Evolutionary conservation across 1,140 invertebrate species (phyloP).

Genomic region (Diprion similis): DNA sequence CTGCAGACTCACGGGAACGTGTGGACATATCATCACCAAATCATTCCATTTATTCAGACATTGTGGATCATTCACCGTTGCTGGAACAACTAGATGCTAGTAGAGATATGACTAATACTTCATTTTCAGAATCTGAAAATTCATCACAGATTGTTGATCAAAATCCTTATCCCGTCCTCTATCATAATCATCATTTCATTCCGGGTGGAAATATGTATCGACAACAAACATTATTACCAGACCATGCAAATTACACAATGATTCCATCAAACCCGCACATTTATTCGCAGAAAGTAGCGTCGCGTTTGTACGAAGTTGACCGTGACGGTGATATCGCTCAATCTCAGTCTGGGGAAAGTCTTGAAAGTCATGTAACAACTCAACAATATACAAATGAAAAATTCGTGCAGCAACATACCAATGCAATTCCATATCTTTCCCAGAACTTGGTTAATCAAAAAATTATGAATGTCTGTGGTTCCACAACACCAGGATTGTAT

Average conservation of each 20-base stretch:
- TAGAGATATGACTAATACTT: slow-evolving; percentile 41
- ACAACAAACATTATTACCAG: slow-evolving; percentile 49
- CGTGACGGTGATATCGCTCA: not conserved
- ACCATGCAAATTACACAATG: slow-evolving; percentile 42
- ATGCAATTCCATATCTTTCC: slow-evolving; percentile 35
- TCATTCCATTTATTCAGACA: slow-evolving; percentile 58
- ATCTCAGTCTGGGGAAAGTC: not conserved
- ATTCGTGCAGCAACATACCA: slow-evolving; percentile 27
- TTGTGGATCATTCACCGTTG: slow-evolving; percentile 36
- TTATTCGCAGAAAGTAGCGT: slow-evolving; percentile 27
- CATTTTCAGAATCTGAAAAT: slow-evolving; percentile 35
- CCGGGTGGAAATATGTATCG: slow-evolving; percentile 43
- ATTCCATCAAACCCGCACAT: slow-evolving; percentile 15
- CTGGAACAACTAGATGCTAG: slow-evolving; percentile 28
- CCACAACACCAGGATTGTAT: slow-evolving; percentile 47
- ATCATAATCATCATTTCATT: slow-evolving; percentile 44
- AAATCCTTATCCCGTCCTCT: slow-evolving; percentile 49
- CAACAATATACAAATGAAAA: slow-evolving; percentile 18
- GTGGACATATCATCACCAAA: slow-evolving; percentile 57
- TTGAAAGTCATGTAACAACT: not conserved
- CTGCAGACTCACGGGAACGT: slow-evolving; percentile 53
- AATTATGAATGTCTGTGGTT: slow-evolving; percentile 43
- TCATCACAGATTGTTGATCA: slow-evolving; percentile 37
- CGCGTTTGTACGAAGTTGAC: slow-evolving; percentile 22
- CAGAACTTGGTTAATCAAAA: slow-evolving; percentile 43